Evolutionary conservation across 2,113 vertebrate genomes (phyloP).

Genomic region (Eublepharis macularius): DNA sequence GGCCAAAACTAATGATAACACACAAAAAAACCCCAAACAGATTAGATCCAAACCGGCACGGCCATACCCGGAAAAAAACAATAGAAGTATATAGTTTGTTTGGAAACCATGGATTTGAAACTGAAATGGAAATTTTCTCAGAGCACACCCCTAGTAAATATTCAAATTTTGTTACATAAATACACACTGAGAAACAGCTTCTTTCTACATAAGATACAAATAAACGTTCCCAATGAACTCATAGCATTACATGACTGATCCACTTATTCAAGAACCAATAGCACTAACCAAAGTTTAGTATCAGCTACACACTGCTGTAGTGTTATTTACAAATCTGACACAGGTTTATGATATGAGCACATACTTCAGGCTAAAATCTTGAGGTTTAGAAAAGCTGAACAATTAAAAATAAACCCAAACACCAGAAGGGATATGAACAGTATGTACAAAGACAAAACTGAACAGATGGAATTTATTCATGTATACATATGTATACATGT

Average conservation of each 20-base stretch:
- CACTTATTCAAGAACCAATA: neutral
- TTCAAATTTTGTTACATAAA: neutral
- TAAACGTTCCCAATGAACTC: neutral
- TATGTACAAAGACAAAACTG: slow-evolving; percentile 8
- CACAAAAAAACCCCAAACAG: too few relatives aligned
- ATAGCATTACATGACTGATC: neutral
- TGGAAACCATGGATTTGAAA: too few relatives aligned
- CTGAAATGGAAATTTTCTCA: too few relatives aligned
- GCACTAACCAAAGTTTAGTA: neutral
- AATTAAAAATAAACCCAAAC: slow-evolving; percentile 9
- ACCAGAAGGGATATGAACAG: slow-evolving; percentile 19
- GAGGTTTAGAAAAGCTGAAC: neutral
- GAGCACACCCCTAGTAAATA: too few relatives aligned
- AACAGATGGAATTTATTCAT: slow-evolving; percentile 8
- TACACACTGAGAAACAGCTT: neutral
- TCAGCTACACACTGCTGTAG: neutral
- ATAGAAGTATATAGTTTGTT: too few relatives aligned
- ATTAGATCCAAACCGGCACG: too few relatives aligned
- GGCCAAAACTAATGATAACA: too few relatives aligned
- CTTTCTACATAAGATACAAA: neutral
- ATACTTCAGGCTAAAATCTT: slow-evolving; percentile 19
- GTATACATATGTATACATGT: neutral
- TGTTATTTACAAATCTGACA: slow-evolving; percentile 21
- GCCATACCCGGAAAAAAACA: too few relatives aligned
- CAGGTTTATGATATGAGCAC: neutral